A percentile compares a stretch with the other conserved stretches of the same genome.
Evolutionary conservation across 2,113 vertebrate species (phyloP).

Genomic region (Ameiurus melas): DNA sequence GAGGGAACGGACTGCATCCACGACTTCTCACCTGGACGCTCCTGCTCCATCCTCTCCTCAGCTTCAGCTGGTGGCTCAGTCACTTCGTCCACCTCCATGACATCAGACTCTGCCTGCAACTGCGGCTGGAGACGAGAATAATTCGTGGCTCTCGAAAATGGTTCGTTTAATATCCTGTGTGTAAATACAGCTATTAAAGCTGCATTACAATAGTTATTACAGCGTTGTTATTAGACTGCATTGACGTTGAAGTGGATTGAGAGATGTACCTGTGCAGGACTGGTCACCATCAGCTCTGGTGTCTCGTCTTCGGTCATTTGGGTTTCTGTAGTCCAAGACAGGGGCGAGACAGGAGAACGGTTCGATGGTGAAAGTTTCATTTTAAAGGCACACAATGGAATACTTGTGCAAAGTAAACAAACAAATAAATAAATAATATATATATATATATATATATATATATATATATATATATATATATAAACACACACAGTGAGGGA

Average conservation of each 20-base stretch:
- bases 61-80: neutral
- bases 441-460: no score
- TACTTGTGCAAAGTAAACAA: neutral
- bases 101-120: constrained; percentile 32
- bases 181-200: neutral
- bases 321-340: constrained; percentile 76
- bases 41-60: constrained; percentile 45
- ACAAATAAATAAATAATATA: no score
- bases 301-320: constrained; percentile 63
- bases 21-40: constrained; percentile 21
- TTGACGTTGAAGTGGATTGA: neutral
- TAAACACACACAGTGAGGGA: no score
- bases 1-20: neutral
- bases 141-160: neutral
- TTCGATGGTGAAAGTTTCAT: neutral
- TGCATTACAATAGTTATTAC: neutral
- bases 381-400: neutral
- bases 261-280: constrained; percentile 33
- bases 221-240: neutral
- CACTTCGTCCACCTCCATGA: constrained; percentile 52
- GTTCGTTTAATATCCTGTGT: neutral
- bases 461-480: no score
- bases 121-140: neutral
- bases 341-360: neutral
- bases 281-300: constrained; percentile 55